These are phyloP conservation scores for Microtus richardsoni DNA, from an alignment of 2,113 vertebrate species.

Conservation along the genomic window DNA sequence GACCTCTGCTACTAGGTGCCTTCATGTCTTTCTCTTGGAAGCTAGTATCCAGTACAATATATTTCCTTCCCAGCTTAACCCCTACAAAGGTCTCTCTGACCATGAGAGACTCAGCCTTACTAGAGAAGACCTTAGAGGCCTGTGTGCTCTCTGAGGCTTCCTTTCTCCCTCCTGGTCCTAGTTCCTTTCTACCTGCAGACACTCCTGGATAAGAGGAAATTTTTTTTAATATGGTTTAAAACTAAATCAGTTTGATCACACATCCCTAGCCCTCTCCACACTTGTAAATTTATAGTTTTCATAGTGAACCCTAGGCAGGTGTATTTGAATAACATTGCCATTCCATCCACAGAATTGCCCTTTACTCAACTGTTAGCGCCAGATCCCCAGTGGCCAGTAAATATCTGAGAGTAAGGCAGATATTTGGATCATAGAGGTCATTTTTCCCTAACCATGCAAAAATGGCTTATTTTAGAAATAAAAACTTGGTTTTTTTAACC, in stretches of 20 bases:
- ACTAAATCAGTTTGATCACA: neutral
- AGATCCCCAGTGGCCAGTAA: neutral
- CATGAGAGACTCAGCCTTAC: accelerated
- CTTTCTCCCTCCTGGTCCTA: neutral
- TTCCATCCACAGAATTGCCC: neutral
- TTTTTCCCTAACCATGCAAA: neutral
- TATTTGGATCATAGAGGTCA: neutral
- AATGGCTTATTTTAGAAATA: neutral
- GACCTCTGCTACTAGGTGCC: neutral
- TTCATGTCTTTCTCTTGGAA: neutral
- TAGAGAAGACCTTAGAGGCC: neutral
- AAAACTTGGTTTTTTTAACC: neutral
- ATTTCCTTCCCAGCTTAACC: accelerated
- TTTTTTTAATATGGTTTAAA: neutral
- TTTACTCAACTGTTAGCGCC: neutral
- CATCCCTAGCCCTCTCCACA: neutral
- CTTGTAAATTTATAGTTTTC: neutral
- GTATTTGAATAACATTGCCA: neutral
- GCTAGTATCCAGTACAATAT: too few species aligned
- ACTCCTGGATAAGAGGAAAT: neutral
- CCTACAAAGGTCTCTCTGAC: neutral
- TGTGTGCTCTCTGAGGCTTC: accelerated
- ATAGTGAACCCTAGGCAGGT: neutral
- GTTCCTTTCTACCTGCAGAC: neutral
- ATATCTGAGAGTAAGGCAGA: neutral